Percentiles rank a stretch among this genome's conserved stretches.
Conservation (phyloP, 2,888 invertebrate species). For the Drosophila neonasuta region DNA sequence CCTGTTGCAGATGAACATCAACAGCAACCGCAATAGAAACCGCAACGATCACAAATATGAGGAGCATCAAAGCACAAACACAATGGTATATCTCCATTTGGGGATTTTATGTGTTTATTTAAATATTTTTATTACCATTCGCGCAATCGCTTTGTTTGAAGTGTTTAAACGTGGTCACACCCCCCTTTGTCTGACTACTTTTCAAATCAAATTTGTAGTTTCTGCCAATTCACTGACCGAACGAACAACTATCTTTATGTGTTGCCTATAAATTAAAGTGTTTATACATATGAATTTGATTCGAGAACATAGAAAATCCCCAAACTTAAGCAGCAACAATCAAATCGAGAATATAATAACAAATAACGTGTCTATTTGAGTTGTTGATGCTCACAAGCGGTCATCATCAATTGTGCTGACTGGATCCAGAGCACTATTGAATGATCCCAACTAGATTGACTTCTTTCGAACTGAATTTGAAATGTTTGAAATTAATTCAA, state of each 20-base stretch:
- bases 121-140: slow-evolving; percentile 48
- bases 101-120: slow-evolving; percentile 43
- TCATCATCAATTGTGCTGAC: slow-evolving; percentile 15
- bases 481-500: slow-evolving; percentile 21
- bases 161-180: slow-evolving; percentile 32
- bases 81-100: slow-evolving; percentile 27
- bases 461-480: slow-evolving; percentile 21
- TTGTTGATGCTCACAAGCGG: slow-evolving; percentile 11
- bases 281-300: slow-evolving; percentile 6
- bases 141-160: slow-evolving; percentile 39
- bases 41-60: neutral
- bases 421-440: slow-evolving; percentile 21
- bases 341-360: slow-evolving; percentile 1
- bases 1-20: neutral
- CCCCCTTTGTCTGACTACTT: slow-evolving; percentile 14
- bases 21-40: neutral
- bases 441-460: slow-evolving; percentile 19
- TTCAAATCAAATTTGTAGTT: slow-evolving; percentile 19
- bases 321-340: neutral
- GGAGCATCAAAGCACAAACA: neutral
- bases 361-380: slow-evolving; percentile 13
- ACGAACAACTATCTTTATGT: slow-evolving; percentile 26
- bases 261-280: slow-evolving; percentile 28
- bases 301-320: slow-evolving; percentile 9
- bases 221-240: slow-evolving; percentile 15